Conservation (phyloP, 2,888 invertebrate genomes). For the Alcis repandata region DNA sequence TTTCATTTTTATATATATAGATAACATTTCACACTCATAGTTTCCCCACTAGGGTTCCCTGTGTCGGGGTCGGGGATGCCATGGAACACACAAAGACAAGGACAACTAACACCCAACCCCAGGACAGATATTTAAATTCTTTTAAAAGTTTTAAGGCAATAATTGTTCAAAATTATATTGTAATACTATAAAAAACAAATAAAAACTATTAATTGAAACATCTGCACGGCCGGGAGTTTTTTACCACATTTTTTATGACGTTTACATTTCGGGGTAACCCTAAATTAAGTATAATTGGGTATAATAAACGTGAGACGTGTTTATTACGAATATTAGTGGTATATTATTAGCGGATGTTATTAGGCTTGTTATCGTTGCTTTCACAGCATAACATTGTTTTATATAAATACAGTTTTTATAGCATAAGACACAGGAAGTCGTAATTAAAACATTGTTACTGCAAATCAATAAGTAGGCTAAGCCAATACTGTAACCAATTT, state of each 20-base stretch:
- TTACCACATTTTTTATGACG: not conserved
- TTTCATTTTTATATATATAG: too few relatives aligned
- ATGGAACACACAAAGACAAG: too few relatives aligned
- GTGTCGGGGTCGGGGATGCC: too few relatives aligned
- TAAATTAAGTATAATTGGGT: constrained; percentile 19
- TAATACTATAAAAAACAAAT: too few relatives aligned
- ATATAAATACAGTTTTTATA: constrained; percentile 53
- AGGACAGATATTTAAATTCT: too few relatives aligned
- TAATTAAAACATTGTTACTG: constrained; percentile 50
- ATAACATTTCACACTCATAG: too few relatives aligned
- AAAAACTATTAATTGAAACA: too few relatives aligned
- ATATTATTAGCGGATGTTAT: constrained; percentile 50
- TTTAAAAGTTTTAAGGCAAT: too few relatives aligned
- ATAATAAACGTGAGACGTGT: constrained; percentile 46
- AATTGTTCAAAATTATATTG: too few relatives aligned
- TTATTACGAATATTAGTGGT: constrained; percentile 42
- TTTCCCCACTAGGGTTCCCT: too few relatives aligned
- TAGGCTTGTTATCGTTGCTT: constrained; percentile 46
- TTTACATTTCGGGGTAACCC: not conserved
- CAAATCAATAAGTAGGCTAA: constrained; percentile 32
- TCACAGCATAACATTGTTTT: constrained; percentile 58
- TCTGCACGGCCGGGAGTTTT: too few relatives aligned
- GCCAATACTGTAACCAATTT: constrained; percentile 22
- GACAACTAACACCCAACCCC: too few relatives aligned
- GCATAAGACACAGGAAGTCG: constrained; percentile 49